Evolutionary conservation across 1,140 invertebrate genomes (phyloP).

Genomic region (Battus philenor): DNA sequence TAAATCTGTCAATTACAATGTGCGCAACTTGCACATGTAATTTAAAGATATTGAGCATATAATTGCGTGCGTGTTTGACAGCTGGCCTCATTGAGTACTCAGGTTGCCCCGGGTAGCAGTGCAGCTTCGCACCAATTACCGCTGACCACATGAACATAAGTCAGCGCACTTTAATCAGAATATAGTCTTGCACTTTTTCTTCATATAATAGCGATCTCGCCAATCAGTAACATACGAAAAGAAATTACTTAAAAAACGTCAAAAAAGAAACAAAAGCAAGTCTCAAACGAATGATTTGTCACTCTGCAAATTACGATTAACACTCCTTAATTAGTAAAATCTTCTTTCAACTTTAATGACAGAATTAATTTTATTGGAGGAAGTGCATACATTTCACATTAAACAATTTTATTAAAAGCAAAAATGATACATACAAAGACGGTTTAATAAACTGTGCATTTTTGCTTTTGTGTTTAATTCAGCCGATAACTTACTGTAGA

Average conservation of each 20-base stretch:
- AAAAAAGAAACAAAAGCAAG: background rate
- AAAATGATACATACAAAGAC: no score
- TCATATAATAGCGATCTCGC: slow-evolving; percentile 11
- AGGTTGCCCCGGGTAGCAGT: background rate
- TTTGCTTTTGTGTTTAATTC: no score
- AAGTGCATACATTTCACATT: background rate
- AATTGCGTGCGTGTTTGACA: slow-evolving; percentile 17
- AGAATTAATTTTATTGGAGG: background rate
- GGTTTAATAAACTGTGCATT: no score
- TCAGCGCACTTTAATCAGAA: slow-evolving; percentile 9
- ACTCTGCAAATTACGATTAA: background rate
- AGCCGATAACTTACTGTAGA: no score
- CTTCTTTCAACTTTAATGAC: background rate
- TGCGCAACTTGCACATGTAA: slow-evolving; percentile 8
- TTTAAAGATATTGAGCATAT: slow-evolving; percentile 17
- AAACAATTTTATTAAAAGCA: background rate
- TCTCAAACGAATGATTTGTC: background rate
- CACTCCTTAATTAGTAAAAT: background rate
- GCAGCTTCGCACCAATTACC: slow-evolving; percentile 10
- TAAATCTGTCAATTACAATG: slow-evolving; percentile 17
- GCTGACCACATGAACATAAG: slow-evolving; percentile 1
- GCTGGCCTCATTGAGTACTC: slow-evolving; percentile 13
- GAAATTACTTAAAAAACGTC: slow-evolving; percentile 1
- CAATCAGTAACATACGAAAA: slow-evolving; percentile 9
- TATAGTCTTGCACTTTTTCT: slow-evolving; percentile 9